Evolutionary conservation across 2,797 vertebrate genomes (phyloP).

Genomic region (Adelosebastes latens): DNA sequence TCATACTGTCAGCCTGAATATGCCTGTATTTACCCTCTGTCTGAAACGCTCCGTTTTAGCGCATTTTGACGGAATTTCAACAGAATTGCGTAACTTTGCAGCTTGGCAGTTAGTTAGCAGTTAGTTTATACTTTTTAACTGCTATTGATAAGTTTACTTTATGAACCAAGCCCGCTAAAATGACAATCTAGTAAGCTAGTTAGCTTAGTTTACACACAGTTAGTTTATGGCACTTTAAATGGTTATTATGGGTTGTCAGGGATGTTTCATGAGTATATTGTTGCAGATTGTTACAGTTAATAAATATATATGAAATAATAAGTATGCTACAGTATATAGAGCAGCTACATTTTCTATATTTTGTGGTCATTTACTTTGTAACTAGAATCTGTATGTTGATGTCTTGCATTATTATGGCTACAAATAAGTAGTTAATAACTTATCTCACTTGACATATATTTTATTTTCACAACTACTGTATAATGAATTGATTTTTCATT

Average conservation of each 20-base stretch:
- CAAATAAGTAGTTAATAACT: background rate
- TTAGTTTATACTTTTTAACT: too few relatives aligned
- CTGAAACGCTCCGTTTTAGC: too few relatives aligned
- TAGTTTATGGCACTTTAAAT: background rate
- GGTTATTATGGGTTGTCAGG: background rate
- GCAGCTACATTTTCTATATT: background rate
- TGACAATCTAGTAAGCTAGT: background rate
- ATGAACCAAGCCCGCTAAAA: background rate
- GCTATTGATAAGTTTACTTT: too few relatives aligned
- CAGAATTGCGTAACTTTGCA: too few relatives aligned
- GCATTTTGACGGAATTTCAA: too few relatives aligned
- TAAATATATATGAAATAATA: background rate
- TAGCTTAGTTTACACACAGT: background rate
- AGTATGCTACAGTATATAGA: background rate
- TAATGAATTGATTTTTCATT: too few relatives aligned
- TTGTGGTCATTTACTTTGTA: background rate
- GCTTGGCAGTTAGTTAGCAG: too few relatives aligned
- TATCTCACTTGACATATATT: background rate
- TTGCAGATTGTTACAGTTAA: too few relatives aligned
- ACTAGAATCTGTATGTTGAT: background rate
- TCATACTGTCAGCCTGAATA: too few relatives aligned
- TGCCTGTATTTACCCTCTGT: too few relatives aligned
- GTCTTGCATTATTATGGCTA: background rate
- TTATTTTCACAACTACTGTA: background rate
- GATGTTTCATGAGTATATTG: background rate